Evolutionary conservation across 2,888 invertebrate genomes (phyloP).

Genomic region (Oxytorus armatus): DNA sequence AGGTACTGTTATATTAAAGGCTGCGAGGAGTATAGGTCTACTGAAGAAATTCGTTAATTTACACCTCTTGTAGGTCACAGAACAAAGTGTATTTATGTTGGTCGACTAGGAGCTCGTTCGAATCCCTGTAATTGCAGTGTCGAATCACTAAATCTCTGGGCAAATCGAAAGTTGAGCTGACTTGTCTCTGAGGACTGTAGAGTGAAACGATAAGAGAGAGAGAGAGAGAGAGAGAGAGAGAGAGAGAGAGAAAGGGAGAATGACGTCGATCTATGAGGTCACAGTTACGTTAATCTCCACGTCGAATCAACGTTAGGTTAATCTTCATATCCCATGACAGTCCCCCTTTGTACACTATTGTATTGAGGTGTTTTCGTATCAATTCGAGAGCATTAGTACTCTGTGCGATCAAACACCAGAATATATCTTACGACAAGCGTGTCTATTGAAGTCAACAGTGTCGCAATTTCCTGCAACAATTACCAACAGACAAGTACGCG

Average conservation of each 20-base stretch:
- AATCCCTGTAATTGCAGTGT: constrained; percentile 47
- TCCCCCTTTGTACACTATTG: not conserved
- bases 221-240: not conserved
- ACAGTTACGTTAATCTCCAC: constrained; percentile 38
- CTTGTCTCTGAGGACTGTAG: constrained; percentile 8
- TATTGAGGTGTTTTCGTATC: not conserved
- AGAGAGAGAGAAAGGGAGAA: constrained; percentile 12
- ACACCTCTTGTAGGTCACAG: not conserved
- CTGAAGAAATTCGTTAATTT: no score
- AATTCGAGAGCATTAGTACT: constrained; percentile 14
- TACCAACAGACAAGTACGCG: constrained; percentile 16
- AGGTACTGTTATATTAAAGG: no score
- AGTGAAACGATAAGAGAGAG: not conserved
- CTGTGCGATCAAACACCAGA: not conserved
- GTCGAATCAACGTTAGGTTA: constrained; percentile 34
- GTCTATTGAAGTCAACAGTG: constrained; percentile 7
- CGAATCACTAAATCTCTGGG: constrained; percentile 27
- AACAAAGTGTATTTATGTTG: constrained; percentile 31
- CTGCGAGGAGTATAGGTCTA: no score
- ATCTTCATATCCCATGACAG: constrained; percentile 34
- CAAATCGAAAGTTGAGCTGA: constrained; percentile 25
- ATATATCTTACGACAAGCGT: not conserved
- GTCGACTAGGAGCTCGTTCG: constrained; percentile 26
- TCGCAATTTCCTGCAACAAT: constrained; percentile 39
- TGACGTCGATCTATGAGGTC: not conserved